A percentile compares a stretch with the other conserved stretches of the same genome.
These are phyloP conservation scores for Sinocyclocheilus rhinocerous DNA, from an alignment of 2,113 vertebrate species.

Conservation along the genomic window DNA sequence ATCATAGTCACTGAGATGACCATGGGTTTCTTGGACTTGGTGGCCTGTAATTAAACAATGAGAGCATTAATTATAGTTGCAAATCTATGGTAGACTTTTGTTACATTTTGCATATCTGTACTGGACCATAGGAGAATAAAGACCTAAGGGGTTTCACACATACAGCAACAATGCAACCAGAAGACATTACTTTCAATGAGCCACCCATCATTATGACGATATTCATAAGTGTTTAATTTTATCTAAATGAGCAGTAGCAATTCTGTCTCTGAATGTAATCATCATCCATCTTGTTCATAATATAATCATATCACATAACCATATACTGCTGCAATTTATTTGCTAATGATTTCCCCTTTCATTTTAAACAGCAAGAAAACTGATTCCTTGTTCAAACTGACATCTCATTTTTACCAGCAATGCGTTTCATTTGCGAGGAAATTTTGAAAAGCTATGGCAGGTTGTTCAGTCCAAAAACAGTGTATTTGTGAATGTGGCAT, in stretches of 20 bases:
- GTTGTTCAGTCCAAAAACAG: neutral
- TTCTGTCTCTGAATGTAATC: too few relatives aligned
- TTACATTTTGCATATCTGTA: neutral
- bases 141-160: neutral
- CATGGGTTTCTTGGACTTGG: constrained; percentile 88
- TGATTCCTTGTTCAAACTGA: neutral
- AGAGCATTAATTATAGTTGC: neutral
- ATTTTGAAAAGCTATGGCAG: neutral
- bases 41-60: constrained; percentile 76
- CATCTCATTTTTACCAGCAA: neutral
- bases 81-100: neutral
- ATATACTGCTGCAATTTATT: too few relatives aligned
- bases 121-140: neutral
- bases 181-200: neutral
- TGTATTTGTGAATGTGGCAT: neutral
- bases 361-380: neutral
- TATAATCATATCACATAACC: too few relatives aligned
- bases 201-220: too few relatives aligned
- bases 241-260: too few relatives aligned
- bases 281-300: too few relatives aligned
- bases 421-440: too few relatives aligned
- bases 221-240: too few relatives aligned
- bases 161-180: neutral
- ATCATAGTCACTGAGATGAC: constrained; percentile 81
- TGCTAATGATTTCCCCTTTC: too few relatives aligned